Conservation (phyloP, 2,888 invertebrate species). For the Heliothis peltigera region DNA sequence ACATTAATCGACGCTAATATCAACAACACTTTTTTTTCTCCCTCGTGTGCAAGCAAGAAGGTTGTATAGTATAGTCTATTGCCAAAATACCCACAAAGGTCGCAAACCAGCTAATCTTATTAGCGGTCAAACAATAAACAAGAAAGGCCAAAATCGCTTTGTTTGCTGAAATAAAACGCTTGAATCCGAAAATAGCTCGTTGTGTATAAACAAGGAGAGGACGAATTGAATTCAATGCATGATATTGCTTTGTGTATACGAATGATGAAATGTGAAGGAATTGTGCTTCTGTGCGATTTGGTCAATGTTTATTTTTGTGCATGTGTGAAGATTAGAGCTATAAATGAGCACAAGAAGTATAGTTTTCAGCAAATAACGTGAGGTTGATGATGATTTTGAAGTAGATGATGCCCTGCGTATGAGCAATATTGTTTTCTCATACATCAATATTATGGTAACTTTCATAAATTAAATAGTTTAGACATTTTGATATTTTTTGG, state of each 20-base stretch:
- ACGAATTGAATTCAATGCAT: conserved; percentile 46
- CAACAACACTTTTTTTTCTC: background rate
- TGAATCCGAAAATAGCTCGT: conserved; percentile 55
- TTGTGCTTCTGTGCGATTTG: too few species aligned
- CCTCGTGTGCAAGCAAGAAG: background rate
- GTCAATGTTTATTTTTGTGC: conserved; percentile 3
- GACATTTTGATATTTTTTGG: too few species aligned
- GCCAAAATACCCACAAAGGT: conserved; percentile 35
- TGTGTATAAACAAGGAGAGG: conserved; percentile 53
- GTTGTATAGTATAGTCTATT: background rate
- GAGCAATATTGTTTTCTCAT: too few species aligned
- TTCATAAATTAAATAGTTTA: too few species aligned
- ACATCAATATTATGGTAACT: too few species aligned
- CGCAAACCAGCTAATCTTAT: conserved; percentile 36
- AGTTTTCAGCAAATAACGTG: too few species aligned
- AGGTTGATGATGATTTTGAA: too few species aligned
- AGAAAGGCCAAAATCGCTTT: conserved; percentile 49
- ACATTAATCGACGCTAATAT: too few species aligned
- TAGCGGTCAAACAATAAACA: conserved; percentile 49
- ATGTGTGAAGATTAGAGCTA: too few species aligned
- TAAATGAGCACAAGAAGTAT: too few species aligned
- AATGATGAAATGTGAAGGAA: too few species aligned
- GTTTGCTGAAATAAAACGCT: conserved; percentile 57
- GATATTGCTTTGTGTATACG: conserved; percentile 30
- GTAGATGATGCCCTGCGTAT: too few species aligned